Conservation (phyloP, 2,797 vertebrate species). For the Scarus forsteni region DNA sequence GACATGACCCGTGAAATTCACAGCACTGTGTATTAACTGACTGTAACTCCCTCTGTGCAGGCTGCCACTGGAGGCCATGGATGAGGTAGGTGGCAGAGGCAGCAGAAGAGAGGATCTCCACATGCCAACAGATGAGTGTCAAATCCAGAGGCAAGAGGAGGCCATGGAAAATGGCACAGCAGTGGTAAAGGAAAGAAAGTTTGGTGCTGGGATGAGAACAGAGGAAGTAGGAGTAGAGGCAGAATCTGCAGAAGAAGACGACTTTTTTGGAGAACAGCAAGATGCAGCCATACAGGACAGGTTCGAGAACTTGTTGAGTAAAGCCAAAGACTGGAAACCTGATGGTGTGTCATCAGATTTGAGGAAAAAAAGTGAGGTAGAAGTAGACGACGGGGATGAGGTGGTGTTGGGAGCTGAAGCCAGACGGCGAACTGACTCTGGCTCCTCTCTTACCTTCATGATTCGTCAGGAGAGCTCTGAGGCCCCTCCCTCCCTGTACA, state of each 20-base stretch:
- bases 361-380: conserved; percentile 45
- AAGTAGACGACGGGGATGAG: conserved; percentile 64
- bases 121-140: conserved; percentile 21
- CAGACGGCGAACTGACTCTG: conserved; percentile 60
- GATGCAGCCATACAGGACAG: conserved; percentile 27
- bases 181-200: conserved; percentile 35
- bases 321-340: conserved; percentile 18
- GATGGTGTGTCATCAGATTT: conserved; percentile 7
- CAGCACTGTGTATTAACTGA: conserved; percentile 2
- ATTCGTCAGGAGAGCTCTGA: conserved; percentile 79
- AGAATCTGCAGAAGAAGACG: conserved; percentile 43
- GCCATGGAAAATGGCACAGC: conserved; percentile 27
- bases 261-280: conserved; percentile 55
- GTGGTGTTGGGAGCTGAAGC: conserved; percentile 54
- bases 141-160: conserved; percentile 39
- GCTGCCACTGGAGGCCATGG: conserved; percentile 85
- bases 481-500: conserved; percentile 85
- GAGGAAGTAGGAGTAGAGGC: conserved; percentile 1
- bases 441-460: conserved; percentile 63
- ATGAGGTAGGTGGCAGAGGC: conserved; percentile 59
- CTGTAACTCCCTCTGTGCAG: conserved; percentile 72
- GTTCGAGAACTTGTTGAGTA: conserved; percentile 35
- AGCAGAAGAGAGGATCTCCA: conserved; percentile 40
- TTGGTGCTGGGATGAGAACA: background rate
- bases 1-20: background rate